These are phyloP conservation scores for Hecatera dysodea DNA, from an alignment of 2,888 invertebrate genomes.

Conservation along the genomic window DNA sequence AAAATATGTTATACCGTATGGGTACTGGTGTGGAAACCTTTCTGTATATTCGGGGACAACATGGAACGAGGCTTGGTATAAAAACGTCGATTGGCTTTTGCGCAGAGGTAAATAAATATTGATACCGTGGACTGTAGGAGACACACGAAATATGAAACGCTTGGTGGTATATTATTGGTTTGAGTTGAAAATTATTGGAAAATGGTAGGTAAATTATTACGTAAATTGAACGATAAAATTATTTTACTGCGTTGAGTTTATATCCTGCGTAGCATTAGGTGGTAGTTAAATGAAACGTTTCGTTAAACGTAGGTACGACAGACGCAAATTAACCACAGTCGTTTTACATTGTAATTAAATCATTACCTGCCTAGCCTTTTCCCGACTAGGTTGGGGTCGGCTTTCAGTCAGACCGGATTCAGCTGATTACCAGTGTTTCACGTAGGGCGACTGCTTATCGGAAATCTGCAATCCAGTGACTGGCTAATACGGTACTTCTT, in stretches of 20 bases:
- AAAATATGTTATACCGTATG: slow-evolving; percentile 56
- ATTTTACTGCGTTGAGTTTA: not conserved
- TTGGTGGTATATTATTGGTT: slow-evolving; percentile 10
- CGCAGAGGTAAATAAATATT: slow-evolving; percentile 51
- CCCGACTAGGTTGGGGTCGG: no score
- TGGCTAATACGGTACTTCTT: no score
- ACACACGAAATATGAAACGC: slow-evolving; percentile 49
- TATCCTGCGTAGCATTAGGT: no score
- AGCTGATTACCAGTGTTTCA: no score
- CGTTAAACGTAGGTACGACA: not conserved
- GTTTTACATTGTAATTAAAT: slow-evolving; percentile 14
- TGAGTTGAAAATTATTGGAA: slow-evolving; percentile 1
- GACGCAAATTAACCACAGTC: not conserved
- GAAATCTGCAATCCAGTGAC: no score
- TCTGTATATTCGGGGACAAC: slow-evolving; percentile 50
- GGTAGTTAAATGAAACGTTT: not conserved
- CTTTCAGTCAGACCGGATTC: no score
- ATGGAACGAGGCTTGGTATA: slow-evolving; percentile 34
- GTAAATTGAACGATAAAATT: not conserved
- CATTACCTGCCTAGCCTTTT: no score
- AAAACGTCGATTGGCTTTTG: slow-evolving; percentile 51
- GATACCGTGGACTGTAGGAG: slow-evolving; percentile 23
- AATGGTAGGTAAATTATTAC: not conserved
- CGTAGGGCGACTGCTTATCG: no score
- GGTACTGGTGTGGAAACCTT: slow-evolving; percentile 55